Base-by-base conservation (phyloP, 2,797 vertebrate species). In the Poliocrania exsul region DNA sequence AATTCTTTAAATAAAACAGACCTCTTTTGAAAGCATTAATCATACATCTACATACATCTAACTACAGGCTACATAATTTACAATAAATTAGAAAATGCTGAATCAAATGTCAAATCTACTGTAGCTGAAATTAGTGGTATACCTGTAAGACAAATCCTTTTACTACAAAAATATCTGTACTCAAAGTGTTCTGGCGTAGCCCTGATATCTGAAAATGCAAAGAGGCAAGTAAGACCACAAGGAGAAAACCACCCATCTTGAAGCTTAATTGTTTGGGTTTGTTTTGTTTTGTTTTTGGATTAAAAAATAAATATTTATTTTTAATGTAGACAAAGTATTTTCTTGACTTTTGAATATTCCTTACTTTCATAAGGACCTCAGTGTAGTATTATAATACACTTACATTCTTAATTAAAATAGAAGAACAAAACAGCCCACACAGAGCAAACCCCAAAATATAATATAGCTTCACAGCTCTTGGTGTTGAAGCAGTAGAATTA, bases 91-190 rank as follows among this genome's bases (percentile, higher is more conserved):
- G 11, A 71, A 90, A 82, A 83, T n/a, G 28, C 66, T 81, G 46
- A 79, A 84, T 33, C 21, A 86, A 82, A 80, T 31, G 4, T 70
- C 35, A 92, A 64, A 64, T 70, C 50, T 60, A 74, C 10, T 10
- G 28, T 24, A 29, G 24, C 50, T n/a, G 10, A 57, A 83, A 18
- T 69, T 25, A 70, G n/a, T 51, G 42, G 57, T 25, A 19, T 31
- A 31, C 74, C 33, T 79, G 13, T 70, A 61, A 94, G 57, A 91
- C 51, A 17, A 93, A 61, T 56, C 44, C 53, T 74, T n/a, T 94
- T 88, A 25, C 16, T 37, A 46, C 31, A 79, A 42, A 86, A 53
- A 77, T 72, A 19, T 20, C 25, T 72, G 38, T 79, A 6, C 31
- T 38, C n/a, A 77, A 44, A 49, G 49, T 24, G 21, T 65, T 62